phyloP scores from a whole-genome alignment of 2,113 vertebrate species.

The Puntigrus tetrazona region DNA sequence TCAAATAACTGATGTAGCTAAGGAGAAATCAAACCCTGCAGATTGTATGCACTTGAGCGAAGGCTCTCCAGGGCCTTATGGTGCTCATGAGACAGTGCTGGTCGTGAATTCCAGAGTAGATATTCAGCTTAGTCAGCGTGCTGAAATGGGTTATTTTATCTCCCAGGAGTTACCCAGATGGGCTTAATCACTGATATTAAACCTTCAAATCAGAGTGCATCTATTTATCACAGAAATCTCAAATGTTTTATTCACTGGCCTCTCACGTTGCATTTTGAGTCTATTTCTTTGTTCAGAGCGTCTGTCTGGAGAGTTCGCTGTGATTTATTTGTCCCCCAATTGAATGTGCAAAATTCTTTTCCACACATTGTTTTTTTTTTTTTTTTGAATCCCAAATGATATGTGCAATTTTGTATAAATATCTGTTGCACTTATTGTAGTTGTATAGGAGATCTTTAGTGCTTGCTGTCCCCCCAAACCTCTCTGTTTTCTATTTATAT shows the following conservation, averaged over 20 bases:
- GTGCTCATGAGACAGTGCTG: conserved; percentile 37
- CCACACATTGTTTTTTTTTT: conserved; percentile 71
- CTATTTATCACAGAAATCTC: conserved; percentile 20
- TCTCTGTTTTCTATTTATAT: conserved; percentile 38
- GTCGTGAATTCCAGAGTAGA: conserved; percentile 34
- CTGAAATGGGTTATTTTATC: conserved; percentile 43
- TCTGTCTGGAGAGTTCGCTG: neutral
- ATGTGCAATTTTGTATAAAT: conserved; percentile 70
- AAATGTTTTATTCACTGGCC: neutral
- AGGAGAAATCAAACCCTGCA: conserved; percentile 1
- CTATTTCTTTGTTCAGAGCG: neutral
- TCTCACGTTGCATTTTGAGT: conserved; percentile 17
- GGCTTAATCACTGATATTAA: conserved; percentile 44
- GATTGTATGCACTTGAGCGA: conserved; percentile 38
- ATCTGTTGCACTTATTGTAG: conserved; percentile 50
- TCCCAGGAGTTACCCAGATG: conserved; percentile 62
- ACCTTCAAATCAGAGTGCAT: conserved; percentile 38
- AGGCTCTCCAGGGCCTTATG: conserved; percentile 29
- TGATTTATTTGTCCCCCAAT: conserved; percentile 14
- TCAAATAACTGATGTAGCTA: neutral
- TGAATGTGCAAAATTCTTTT: no score
- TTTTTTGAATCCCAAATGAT: conserved; percentile 61
- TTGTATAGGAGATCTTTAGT: conserved; percentile 39
- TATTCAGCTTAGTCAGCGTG: conserved; percentile 10
- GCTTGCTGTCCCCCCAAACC: conserved; percentile 18